Evolutionary conservation across 2,888 invertebrate species (phyloP).

Genomic region (Eupithecia tripunctaria): DNA sequence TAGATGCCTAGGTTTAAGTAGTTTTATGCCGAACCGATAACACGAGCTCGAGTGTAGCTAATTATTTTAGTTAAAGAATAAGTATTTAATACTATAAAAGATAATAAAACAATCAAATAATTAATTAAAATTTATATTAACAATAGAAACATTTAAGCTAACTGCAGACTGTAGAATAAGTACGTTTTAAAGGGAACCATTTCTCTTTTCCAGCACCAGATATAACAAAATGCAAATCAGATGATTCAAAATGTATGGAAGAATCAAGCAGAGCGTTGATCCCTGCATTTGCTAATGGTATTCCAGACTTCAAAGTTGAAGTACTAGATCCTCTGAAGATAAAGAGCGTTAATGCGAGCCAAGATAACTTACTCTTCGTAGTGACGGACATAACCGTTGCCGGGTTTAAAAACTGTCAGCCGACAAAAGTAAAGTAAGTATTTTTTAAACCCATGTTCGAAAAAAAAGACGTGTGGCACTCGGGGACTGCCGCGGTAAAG

Average conservation of each 20-base stretch:
- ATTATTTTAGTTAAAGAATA: neutral
- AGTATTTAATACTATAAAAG: too few species aligned
- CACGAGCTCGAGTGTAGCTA: neutral
- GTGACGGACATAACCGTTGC: slow-evolving; percentile 53
- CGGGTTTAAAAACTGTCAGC: slow-evolving; percentile 58
- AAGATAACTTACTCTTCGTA: slow-evolving; percentile 53
- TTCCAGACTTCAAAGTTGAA: slow-evolving; percentile 57
- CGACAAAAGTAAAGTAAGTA: slow-evolving; percentile 57
- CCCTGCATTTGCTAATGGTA: slow-evolving; percentile 54
- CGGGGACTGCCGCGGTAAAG: too few species aligned
- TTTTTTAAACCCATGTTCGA: too few species aligned
- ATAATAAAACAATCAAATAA: too few species aligned
- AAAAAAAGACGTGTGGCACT: too few species aligned
- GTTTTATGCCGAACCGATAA: too few species aligned
- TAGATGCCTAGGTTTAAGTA: too few species aligned
- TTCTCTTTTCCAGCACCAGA: slow-evolving; percentile 50
- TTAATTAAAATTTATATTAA: too few species aligned
- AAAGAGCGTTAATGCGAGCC: slow-evolving; percentile 59
- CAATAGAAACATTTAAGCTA: too few species aligned
- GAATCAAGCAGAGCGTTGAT: slow-evolving; percentile 51
- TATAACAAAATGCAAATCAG: slow-evolving; percentile 59
- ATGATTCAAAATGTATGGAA: slow-evolving; percentile 61
- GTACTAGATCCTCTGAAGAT: slow-evolving; percentile 59
- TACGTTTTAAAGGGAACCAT: too few species aligned
- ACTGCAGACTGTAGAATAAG: too few species aligned